Percentiles rank a stretch among this genome's conserved stretches.
These are phyloP conservation scores for Thunnus albacares DNA, from an alignment of 2,797 vertebrate genomes.

Conservation along the genomic window DNA sequence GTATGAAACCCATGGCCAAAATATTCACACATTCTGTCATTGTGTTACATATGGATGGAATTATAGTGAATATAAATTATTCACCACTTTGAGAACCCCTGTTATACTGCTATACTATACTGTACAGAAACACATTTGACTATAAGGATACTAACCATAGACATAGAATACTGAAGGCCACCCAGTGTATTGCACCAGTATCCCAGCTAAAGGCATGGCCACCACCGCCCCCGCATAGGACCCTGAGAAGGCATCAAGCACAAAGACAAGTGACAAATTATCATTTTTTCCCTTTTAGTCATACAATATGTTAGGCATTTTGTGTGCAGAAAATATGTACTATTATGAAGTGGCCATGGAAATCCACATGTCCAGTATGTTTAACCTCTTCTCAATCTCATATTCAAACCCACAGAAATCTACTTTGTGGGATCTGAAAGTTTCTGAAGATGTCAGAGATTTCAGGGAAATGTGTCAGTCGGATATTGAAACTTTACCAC, in stretches of 20 bases:
- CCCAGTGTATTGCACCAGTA: constrained; percentile 95
- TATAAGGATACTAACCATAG: constrained; percentile 89
- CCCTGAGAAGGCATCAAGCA: constrained; percentile 81
- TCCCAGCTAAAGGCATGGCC: constrained; percentile 96
- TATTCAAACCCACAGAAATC: neutral
- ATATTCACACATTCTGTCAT: no score
- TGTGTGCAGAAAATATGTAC: no score
- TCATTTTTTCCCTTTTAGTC: neutral
- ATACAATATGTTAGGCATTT: neutral
- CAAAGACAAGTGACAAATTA: constrained; percentile 14
- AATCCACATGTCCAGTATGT: no score
- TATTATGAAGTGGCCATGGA: no score
- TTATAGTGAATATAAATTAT: no score
- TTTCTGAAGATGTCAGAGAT: constrained; percentile 11
- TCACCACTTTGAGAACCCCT: no score
- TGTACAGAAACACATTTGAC: neutral
- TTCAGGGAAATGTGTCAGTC: neutral
- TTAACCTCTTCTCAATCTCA: neutral
- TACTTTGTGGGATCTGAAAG: neutral
- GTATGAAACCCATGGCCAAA: no score
- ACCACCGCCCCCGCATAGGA: constrained; percentile 97
- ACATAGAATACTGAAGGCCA: constrained; percentile 98
- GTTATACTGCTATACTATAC: no score
- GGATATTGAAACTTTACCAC: constrained; percentile 85
- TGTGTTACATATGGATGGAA: no score